phyloP scores from a whole-genome alignment of 2,888 invertebrate genomes.

The Phasia obesa region DNA sequence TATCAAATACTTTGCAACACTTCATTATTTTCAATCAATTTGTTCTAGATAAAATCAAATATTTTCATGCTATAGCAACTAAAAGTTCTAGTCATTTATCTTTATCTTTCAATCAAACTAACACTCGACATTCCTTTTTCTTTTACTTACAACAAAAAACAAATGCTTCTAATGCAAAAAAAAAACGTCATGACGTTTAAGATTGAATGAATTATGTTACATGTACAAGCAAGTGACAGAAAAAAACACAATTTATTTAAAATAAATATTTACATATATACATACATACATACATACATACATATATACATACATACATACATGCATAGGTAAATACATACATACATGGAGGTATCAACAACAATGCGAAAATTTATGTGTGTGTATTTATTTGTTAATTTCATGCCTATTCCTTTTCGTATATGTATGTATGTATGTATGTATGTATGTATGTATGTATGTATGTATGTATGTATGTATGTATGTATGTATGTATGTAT shows the following conservation, averaged over 20 bases:
- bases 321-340: not conserved
- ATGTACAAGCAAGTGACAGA: slow-evolving; percentile 31
- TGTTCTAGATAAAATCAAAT: slow-evolving; percentile 45
- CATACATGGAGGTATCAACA: not conserved
- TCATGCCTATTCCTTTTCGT: not conserved
- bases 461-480: too few species aligned
- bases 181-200: slow-evolving; percentile 27
- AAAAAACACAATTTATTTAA: slow-evolving; percentile 44
- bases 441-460: not conserved
- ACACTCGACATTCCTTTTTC: slow-evolving; percentile 13
- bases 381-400: not conserved
- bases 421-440: not conserved
- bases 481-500: too few species aligned
- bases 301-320: not conserved
- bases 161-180: slow-evolving; percentile 51
- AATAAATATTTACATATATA: not conserved
- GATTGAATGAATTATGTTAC: not conserved
- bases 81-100: slow-evolving; percentile 47
- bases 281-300: not conserved
- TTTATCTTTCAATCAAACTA: slow-evolving; percentile 43
- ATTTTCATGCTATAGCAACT: slow-evolving; percentile 5
- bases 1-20: slow-evolving; percentile 24
- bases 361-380: not conserved
- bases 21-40: slow-evolving; percentile 67
- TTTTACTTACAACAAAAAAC: not conserved